Percentiles rank a stretch among this genome's conserved stretches.
Conservation (phyloP, 2,888 invertebrate species). For the Drosophila pegasa region DNA sequence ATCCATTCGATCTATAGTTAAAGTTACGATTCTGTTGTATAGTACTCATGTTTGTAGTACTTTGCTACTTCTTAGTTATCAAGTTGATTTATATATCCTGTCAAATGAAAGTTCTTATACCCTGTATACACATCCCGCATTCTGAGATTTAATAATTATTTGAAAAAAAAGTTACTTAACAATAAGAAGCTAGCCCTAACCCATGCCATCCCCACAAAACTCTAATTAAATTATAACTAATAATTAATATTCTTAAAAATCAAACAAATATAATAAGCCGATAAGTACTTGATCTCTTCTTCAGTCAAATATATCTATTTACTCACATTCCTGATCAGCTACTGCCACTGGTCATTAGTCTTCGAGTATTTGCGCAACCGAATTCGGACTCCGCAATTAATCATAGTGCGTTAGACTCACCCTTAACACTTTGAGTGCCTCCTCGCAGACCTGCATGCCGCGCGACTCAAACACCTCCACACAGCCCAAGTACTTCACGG, state of each 20-base stretch:
- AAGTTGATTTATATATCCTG: neutral
- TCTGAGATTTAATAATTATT: too few relatives aligned
- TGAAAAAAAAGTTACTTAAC: neutral
- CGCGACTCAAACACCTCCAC: conserved; percentile 99
- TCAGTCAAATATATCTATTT: too few relatives aligned
- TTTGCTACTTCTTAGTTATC: neutral
- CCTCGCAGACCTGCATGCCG: conserved; percentile 99
- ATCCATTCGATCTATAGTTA: neutral
- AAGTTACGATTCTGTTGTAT: neutral
- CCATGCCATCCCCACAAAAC: neutral
- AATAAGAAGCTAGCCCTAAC: neutral
- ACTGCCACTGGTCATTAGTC: neutral
- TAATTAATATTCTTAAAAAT: neutral
- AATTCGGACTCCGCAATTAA: neutral
- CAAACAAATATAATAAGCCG: conserved; percentile 1
- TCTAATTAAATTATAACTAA: neutral
- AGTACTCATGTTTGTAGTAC: neutral
- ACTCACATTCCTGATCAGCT: neutral
- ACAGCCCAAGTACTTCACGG: conserved; percentile 99
- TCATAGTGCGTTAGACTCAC: conserved; percentile 86
- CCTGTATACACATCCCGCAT: neutral
- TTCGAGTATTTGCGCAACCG: neutral
- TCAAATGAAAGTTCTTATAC: neutral
- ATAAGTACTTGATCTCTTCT: neutral
- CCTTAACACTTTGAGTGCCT: conserved; percentile 97